Conservation (phyloP, 2,888 invertebrate species). For the Callosobruchus maculatus region DNA sequence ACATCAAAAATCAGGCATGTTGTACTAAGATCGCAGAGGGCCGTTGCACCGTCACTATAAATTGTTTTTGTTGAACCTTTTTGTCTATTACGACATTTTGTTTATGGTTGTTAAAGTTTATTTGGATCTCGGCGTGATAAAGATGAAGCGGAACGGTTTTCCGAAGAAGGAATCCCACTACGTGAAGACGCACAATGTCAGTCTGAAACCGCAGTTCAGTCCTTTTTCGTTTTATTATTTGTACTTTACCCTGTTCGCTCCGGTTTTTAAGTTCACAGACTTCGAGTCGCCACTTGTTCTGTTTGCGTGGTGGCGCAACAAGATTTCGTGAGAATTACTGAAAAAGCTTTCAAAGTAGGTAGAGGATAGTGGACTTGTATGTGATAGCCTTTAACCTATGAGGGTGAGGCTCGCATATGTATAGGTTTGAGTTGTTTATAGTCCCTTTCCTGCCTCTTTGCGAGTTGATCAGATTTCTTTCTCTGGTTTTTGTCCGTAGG, state of each 20-base stretch:
- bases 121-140: slow-evolving; percentile 11
- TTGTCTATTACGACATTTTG: slow-evolving; percentile 14
- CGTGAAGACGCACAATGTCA: slow-evolving; percentile 7
- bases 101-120: slow-evolving; percentile 15
- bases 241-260: slow-evolving; percentile 33
- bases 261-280: slow-evolving; percentile 40
- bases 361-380: slow-evolving; percentile 39
- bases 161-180: slow-evolving; percentile 14
- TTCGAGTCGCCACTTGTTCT: slow-evolving; percentile 54
- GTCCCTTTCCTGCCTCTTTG: slow-evolving; percentile 12
- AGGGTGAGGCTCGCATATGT: slow-evolving; percentile 36
- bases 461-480: slow-evolving; percentile 9
- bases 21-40: neutral
- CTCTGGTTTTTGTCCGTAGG: slow-evolving; percentile 17
- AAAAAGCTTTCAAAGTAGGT: slow-evolving; percentile 35
- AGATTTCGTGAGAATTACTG: slow-evolving; percentile 58
- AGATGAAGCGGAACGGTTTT: slow-evolving; percentile 9
- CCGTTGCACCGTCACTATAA: slow-evolving; percentile 10
- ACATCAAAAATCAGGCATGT: neutral
- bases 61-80: slow-evolving; percentile 13
- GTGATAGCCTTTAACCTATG: slow-evolving; percentile 45
- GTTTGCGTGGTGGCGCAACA: slow-evolving; percentile 63
- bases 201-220: slow-evolving; percentile 17
- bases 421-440: slow-evolving; percentile 5
- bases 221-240: slow-evolving; percentile 32